Conservation (phyloP, 2,888 invertebrate species). For the Machimus atricapillus region DNA sequence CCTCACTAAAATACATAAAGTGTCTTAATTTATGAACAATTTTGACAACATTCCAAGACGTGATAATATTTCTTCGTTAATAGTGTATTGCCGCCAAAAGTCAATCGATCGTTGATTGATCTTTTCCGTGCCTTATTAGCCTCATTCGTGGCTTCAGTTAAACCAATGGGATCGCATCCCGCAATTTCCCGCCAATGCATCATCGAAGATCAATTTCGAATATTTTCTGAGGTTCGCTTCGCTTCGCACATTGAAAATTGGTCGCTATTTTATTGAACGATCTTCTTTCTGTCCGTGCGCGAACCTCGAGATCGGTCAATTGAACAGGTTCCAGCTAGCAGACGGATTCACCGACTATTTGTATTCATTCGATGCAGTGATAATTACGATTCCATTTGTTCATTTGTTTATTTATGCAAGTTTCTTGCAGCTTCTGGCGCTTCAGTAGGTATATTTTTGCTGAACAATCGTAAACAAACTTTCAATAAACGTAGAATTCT, state of each 20-base stretch:
- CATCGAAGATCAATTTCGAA: slow-evolving; percentile 7
- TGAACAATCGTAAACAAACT: slow-evolving; percentile 3
- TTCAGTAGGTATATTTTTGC: slow-evolving; percentile 13
- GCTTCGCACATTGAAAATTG: not conserved
- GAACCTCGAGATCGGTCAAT: not conserved
- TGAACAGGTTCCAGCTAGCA: not conserved
- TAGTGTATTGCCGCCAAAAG: not conserved
- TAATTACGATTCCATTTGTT: slow-evolving; percentile 22
- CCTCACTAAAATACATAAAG: not conserved
- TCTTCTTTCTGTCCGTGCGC: not conserved
- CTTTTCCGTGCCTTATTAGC: slow-evolving; percentile 17
- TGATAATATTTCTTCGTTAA: not conserved
- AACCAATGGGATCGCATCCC: not conserved
- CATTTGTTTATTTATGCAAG: slow-evolving; percentile 5
- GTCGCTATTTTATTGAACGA: not conserved
- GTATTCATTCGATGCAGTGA: not conserved
- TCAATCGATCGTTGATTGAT: slow-evolving; percentile 32
- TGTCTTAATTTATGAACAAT: not conserved
- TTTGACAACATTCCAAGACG: not conserved
- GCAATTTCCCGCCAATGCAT: not conserved
- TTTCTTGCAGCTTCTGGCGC: not conserved
- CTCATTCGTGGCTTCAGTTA: not conserved
- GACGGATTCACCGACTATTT: not conserved
- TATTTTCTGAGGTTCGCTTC: not conserved
- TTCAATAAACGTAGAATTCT: slow-evolving; percentile 2